These are phyloP conservation scores for Hemistola chrysoprasaria DNA, from an alignment of 2,888 invertebrate genomes.

Conservation along the genomic window DNA sequence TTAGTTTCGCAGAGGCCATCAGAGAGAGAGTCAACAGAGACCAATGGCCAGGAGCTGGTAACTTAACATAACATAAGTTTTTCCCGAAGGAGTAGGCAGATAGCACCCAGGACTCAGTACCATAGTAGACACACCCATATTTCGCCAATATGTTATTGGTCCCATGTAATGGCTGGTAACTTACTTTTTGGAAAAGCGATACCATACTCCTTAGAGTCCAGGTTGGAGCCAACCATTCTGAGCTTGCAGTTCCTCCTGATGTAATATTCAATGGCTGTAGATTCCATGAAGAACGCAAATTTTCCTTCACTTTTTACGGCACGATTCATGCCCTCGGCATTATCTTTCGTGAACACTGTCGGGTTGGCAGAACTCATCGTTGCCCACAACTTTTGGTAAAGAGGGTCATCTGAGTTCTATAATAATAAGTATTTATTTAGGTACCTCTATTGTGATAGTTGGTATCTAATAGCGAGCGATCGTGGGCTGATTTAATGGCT, in stretches of 20 bases:
- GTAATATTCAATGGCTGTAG: constrained; percentile 95
- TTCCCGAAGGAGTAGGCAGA: neutral
- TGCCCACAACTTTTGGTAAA: constrained; percentile 94
- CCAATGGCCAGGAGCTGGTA: no score
- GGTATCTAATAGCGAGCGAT: no score
- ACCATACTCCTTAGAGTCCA: constrained; percentile 93
- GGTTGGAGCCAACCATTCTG: constrained; percentile 88
- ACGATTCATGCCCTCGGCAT: constrained; percentile 92
- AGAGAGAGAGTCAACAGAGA: no score
- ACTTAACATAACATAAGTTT: no score
- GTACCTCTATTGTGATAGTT: no score
- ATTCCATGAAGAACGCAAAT: constrained; percentile 98
- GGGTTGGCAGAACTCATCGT: constrained; percentile 93
- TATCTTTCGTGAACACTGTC: constrained; percentile 88
- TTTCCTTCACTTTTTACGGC: constrained; percentile 88
- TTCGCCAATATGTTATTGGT: no score
- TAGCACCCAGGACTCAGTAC: no score
- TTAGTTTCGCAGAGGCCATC: no score
- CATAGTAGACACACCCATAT: no score
- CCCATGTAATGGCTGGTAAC: constrained; percentile 44
- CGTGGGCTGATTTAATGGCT: no score
- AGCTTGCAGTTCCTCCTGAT: constrained; percentile 91
- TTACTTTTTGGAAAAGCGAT: constrained; percentile 92
- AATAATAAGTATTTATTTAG: constrained; percentile 43
- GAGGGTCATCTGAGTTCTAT: constrained; percentile 90